A percentile compares a stretch with the other conserved stretches of the same genome.
phyloP scores from a whole-genome alignment of 2,888 invertebrate genomes.

The Helicoverpa assulta region DNA sequence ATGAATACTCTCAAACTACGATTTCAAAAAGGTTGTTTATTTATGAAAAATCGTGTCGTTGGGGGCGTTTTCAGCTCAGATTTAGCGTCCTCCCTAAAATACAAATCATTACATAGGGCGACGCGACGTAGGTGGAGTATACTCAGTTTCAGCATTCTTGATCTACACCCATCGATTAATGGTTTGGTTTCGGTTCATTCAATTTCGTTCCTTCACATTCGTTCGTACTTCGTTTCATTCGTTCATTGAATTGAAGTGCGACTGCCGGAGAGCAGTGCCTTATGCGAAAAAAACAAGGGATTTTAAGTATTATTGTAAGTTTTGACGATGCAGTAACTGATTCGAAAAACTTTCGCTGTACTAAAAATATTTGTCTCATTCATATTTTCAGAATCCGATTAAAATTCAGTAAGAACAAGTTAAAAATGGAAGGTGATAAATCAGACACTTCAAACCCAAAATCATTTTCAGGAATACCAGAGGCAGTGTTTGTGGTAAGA shows the following conservation, averaged over 20 bases:
- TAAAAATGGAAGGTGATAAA: constrained; percentile 85
- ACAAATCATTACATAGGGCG: no score
- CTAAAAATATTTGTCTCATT: constrained; percentile 26
- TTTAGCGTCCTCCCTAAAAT: no score
- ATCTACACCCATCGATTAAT: no score
- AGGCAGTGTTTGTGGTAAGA: constrained; percentile 96
- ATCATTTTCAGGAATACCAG: constrained; percentile 96
- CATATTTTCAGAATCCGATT: constrained; percentile 30
- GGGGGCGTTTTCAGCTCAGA: no score
- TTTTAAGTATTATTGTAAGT: constrained; percentile 12
- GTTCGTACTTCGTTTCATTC: background rate
- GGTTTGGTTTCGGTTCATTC: background rate
- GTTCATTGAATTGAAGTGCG: background rate
- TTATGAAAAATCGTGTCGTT: no score
- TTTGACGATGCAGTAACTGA: background rate
- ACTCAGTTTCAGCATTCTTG: no score
- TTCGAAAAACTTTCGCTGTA: background rate
- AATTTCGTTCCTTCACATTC: background rate
- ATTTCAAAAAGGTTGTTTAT: no score
- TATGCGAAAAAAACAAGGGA: constrained; percentile 13
- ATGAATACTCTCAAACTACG: no score
- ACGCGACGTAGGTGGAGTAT: no score
- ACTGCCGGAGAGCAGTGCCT: constrained; percentile 4
- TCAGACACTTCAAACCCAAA: constrained; percentile 80
- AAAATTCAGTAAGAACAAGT: constrained; percentile 15